These are phyloP conservation scores for Drosophila suboccidentalis DNA, from an alignment of 2,888 invertebrate species.

Conservation along the genomic window DNA sequence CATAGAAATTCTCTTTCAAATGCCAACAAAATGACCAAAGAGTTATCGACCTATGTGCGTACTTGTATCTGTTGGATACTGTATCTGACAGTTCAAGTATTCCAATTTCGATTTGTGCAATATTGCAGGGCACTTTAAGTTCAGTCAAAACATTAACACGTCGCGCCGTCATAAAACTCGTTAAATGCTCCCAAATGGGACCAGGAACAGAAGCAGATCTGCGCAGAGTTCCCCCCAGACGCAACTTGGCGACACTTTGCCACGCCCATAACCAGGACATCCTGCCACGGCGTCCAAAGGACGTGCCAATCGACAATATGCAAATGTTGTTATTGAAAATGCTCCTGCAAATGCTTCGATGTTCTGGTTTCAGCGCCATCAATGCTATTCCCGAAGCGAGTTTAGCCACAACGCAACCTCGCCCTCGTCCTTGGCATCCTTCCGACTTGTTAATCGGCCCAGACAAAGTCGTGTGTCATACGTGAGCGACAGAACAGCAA, in stretches of 20 bases:
- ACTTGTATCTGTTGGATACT: slow-evolving; percentile 20
- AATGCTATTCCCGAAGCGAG: slow-evolving; percentile 22
- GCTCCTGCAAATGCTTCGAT: slow-evolving; percentile 17
- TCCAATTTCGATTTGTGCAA: slow-evolving; percentile 22
- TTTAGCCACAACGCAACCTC: slow-evolving; percentile 18
- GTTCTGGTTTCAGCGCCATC: slow-evolving; percentile 9
- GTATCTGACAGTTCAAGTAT: slow-evolving; percentile 16
- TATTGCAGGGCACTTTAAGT: slow-evolving; percentile 37
- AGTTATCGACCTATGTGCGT: slow-evolving; percentile 35
- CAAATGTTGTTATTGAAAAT: slow-evolving; percentile 74
- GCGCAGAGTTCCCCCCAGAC: slow-evolving; percentile 39
- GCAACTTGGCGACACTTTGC: slow-evolving; percentile 44
- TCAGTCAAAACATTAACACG: slow-evolving; percentile 59
- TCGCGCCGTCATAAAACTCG: slow-evolving; percentile 63
- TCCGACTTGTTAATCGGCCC: slow-evolving; percentile 60
- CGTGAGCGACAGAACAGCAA: slow-evolving; percentile 42
- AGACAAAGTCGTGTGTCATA: slow-evolving; percentile 66
- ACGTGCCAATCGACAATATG: slow-evolving; percentile 60
- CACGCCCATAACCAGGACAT: slow-evolving; percentile 11
- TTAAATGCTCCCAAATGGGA: slow-evolving; percentile 56
- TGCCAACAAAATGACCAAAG: slow-evolving; percentile 57
- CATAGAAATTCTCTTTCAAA: slow-evolving; percentile 56
- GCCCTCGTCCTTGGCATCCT: slow-evolving; percentile 8
- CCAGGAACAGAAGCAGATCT: slow-evolving; percentile 16
- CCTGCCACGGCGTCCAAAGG: slow-evolving; percentile 7